These are phyloP conservation scores for Megalonaias nervosa DNA, from an alignment of 1,140 invertebrate species.

Conservation along the genomic window DNA sequence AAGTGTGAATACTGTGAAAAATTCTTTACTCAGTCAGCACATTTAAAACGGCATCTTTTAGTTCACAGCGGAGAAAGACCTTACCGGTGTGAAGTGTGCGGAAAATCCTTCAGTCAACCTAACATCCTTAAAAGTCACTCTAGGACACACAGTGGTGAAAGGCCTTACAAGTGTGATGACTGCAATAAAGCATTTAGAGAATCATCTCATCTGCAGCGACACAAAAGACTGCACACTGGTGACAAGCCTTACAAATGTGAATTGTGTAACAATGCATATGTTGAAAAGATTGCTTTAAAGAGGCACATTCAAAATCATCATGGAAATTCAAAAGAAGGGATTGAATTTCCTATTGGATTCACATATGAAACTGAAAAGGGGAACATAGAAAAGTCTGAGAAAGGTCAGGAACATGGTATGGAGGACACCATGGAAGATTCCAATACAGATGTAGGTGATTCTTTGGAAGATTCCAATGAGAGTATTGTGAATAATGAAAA, in stretches of 20 bases:
- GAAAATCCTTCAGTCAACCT: conserved; percentile 29
- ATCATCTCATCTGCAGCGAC: conserved; percentile 1
- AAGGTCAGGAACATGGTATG: too few species aligned
- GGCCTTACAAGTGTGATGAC: conserved; percentile 51
- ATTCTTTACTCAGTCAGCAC: conserved; percentile 13
- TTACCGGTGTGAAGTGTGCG: conserved; percentile 21
- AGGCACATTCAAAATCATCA: too few species aligned
- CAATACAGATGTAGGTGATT: too few species aligned
- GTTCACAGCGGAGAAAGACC: conserved; percentile 22
- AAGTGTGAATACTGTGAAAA: conserved; percentile 21
- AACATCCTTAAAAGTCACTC: conserved; percentile 20
- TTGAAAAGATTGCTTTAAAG: too few species aligned
- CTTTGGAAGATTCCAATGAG: too few species aligned
- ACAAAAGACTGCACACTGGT: conserved; percentile 14
- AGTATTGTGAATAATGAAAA: too few species aligned
- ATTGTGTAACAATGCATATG: neutral
- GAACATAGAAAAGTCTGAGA: too few species aligned
- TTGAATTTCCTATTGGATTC: too few species aligned
- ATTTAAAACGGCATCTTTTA: conserved; percentile 18
- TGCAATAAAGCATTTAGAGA: conserved; percentile 16
- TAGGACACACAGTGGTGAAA: conserved; percentile 29
- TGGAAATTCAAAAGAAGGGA: too few species aligned
- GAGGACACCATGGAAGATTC: too few species aligned
- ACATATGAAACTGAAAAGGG: too few species aligned
- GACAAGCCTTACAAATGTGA: conserved; percentile 21